Evolutionary conservation across 2,113 vertebrate species (phyloP).

Genomic region (Lichenostomus cassidix): DNA sequence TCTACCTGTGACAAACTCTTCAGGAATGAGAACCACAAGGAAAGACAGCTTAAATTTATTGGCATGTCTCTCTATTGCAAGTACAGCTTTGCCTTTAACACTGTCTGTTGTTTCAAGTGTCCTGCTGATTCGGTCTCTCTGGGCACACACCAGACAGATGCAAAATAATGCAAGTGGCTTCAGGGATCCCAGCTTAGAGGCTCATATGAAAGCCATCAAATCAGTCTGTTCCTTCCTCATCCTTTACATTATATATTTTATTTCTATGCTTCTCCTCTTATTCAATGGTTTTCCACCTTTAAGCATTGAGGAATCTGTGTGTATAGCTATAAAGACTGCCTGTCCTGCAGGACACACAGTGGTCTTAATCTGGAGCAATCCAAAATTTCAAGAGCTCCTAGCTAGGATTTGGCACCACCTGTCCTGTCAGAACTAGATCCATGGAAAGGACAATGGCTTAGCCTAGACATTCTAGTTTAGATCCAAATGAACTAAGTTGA

Average conservation of each 20-base stretch:
- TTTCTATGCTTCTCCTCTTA: background rate
- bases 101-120: background rate
- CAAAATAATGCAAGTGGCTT: background rate
- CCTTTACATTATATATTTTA: background rate
- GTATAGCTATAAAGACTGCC: background rate
- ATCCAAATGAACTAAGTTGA: background rate
- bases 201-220: background rate
- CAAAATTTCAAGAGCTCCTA: background rate
- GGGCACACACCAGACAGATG: conserved; percentile 2
- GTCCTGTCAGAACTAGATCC: background rate
- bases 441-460: fast-evolving
- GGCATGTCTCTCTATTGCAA: background rate
- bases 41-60: background rate
- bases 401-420: background rate
- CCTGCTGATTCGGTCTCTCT: conserved; percentile 6
- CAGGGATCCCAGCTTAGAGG: background rate
- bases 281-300: background rate
- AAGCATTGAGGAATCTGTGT: background rate
- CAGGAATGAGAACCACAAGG: background rate
- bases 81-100: background rate
- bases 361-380: conserved; percentile 1
- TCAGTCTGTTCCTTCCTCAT: conserved; percentile 7
- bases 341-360: background rate
- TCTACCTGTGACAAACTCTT: background rate
- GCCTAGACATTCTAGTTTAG: background rate